phyloP scores from a whole-genome alignment of 2,113 vertebrate species.

The Toxotes jaculatrix region DNA sequence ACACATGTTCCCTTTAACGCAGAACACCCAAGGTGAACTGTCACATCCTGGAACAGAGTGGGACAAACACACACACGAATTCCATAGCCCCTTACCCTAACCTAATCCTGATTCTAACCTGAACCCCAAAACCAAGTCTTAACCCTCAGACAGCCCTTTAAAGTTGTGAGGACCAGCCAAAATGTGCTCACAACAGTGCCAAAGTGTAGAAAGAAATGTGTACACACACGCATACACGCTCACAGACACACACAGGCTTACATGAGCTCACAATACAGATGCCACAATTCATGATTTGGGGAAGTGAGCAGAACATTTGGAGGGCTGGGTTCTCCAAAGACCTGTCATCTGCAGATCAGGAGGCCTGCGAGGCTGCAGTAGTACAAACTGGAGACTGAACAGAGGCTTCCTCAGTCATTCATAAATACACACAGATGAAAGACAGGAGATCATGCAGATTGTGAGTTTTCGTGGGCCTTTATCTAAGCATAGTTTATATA shows the following conservation, averaged over 20 bases:
- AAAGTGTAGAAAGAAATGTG: too few relatives aligned
- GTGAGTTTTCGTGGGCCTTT: conserved; percentile 51
- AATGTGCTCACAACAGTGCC: too few relatives aligned
- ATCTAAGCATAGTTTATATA: conserved; percentile 48
- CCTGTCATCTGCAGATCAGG: conserved; percentile 67
- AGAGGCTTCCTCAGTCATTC: conserved; percentile 69
- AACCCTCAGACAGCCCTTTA: too few relatives aligned
- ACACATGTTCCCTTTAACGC: conserved; percentile 5
- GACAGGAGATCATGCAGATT: conserved; percentile 49
- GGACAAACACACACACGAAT: not conserved
- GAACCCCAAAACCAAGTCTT: too few relatives aligned
- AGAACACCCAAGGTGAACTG: conserved; percentile 56
- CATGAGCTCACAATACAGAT: conserved; percentile 41
- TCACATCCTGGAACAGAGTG: conserved; percentile 4
- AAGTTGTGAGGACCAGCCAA: too few relatives aligned
- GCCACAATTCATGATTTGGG: conserved; percentile 42
- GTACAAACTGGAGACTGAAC: conserved; percentile 70
- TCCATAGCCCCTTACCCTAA: too few relatives aligned
- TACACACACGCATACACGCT: conserved; percentile 10
- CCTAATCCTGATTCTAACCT: too few relatives aligned
- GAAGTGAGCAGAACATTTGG: conserved; percentile 59
- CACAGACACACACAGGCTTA: conserved; percentile 3
- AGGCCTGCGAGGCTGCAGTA: conserved; percentile 55
- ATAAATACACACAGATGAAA: conserved; percentile 71
- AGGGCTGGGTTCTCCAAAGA: conserved; percentile 62